phyloP scores from a whole-genome alignment of 2,888 invertebrate genomes.

The Frankliniella fusca region DNA sequence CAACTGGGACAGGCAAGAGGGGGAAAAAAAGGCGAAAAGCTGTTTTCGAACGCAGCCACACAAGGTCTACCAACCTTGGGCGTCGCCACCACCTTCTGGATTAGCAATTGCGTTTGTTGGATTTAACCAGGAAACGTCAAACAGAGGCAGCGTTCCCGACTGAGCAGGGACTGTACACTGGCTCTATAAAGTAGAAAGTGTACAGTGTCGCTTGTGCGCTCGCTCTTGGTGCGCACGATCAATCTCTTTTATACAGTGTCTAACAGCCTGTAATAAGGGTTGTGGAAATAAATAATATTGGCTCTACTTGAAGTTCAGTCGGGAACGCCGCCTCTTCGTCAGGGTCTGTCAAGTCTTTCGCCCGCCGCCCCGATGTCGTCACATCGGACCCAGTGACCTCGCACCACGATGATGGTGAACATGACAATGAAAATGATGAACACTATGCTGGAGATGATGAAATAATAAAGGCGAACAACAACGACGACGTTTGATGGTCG shows the following conservation, averaged over 20 bases:
- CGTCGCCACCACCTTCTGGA: constrained; percentile 11
- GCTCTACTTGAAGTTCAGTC: no score
- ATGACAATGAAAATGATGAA: neutral
- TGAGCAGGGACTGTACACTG: neutral
- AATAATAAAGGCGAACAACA: neutral
- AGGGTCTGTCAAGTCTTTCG: no score
- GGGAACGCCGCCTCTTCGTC: no score
- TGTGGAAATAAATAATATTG: no score
- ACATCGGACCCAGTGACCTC: neutral
- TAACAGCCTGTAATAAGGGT: no score
- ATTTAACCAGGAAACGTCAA: constrained; percentile 24
- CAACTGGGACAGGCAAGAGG: no score
- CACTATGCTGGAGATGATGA: neutral
- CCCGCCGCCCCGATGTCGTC: no score
- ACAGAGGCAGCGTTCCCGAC: neutral
- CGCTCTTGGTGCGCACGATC: no score
- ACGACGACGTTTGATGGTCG: neutral
- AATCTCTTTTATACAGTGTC: no score
- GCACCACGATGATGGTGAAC: neutral
- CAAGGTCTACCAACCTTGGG: constrained; percentile 2
- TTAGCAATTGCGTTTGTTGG: neutral
- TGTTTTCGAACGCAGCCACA: neutral
- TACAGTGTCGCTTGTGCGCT: no score
- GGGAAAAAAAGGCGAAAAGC: neutral
- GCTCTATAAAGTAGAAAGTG: neutral